Base-by-base conservation (phyloP, 2,888 invertebrate species). In the Cephus pulcher region DNA sequence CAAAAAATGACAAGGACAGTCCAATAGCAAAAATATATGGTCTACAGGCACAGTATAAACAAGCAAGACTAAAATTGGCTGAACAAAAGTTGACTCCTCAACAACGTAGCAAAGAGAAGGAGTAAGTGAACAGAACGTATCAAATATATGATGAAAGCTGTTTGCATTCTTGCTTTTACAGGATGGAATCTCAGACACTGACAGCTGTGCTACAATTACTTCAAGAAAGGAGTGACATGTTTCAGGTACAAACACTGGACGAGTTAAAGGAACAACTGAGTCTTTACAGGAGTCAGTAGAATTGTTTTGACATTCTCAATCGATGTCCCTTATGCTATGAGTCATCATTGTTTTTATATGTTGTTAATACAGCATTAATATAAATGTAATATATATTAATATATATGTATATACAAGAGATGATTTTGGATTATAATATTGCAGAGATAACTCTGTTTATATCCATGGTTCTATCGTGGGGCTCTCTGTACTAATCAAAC, bases 11-110 rank as follows among this genome's bases (percentile, higher is more conserved):
- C 23, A 71, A 32, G 71, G 74, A 79, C 11, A 78, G 82, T 30
- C 12, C 69, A 6, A 74, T 79, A 68, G 69, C 79, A 23, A 78
- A 76, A 68, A 79, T 78, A 12, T 75, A 73, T 73, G 84, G 84
- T 30, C 79, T 80, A 34, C 84, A 84, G 69, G 84, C 83, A 23
- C 78, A 80, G 75, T 84, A 80, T 68, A 84, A 84, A 73, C 75
- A 80, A 34, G 84, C 84, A 11, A 80, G 80, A 70, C 84, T 81
- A 73, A 84, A 81, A 75, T 70, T 83, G 75, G 78, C 84, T 9
- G 79, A 82, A 69, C 75, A 83, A 73, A 79, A 81, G 74, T 74
- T 84, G 35, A 83, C 82, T 34, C 80, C 79, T 12, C 79, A 83
- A 75, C 83, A 84, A 78, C 78, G 76, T 69, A 75, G 76, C n/a